A percentile compares a stretch with the other conserved stretches of the same genome.
Evolutionary conservation across 2,888 invertebrate genomes (phyloP).

Genomic region (Luperina nickerlii): DNA sequence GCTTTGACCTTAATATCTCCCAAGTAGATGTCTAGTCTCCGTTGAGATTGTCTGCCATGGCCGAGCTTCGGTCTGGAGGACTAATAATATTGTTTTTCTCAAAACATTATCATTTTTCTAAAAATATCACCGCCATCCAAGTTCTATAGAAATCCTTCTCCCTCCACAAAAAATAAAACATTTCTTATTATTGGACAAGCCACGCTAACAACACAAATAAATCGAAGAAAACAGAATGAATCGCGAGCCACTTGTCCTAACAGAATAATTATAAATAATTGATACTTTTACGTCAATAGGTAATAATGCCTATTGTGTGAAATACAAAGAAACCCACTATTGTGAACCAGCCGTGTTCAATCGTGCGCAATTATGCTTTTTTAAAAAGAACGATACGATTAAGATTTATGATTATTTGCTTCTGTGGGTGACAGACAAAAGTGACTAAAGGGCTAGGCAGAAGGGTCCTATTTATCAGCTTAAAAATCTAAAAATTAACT

Average conservation of each 20-base stretch:
- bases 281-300: slow-evolving; percentile 60
- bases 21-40: too few species aligned
- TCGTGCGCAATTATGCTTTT: slow-evolving; percentile 54
- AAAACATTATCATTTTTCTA: neutral
- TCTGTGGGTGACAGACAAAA: slow-evolving; percentile 14
- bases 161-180: slow-evolving; percentile 1
- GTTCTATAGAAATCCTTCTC: slow-evolving; percentile 10
- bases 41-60: too few species aligned
- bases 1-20: too few species aligned
- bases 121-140: neutral
- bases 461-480: neutral
- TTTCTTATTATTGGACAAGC: neutral
- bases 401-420: slow-evolving; percentile 30
- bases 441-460: slow-evolving; percentile 3
- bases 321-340: slow-evolving; percentile 50
- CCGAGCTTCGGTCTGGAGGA: too few species aligned
- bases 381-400: slow-evolving; percentile 25
- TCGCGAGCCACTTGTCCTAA: slow-evolving; percentile 50
- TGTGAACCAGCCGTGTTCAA: slow-evolving; percentile 55
- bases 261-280: slow-evolving; percentile 60
- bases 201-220: slow-evolving; percentile 11
- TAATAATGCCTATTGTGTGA: slow-evolving; percentile 54
- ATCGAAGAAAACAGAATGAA: slow-evolving; percentile 31
- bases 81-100: neutral
- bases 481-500: neutral